Evolutionary conservation across 37 sponge, comb jelly and placozoan genomes (phyloP).

Genomic region (Theonella swinhoei): DNA sequence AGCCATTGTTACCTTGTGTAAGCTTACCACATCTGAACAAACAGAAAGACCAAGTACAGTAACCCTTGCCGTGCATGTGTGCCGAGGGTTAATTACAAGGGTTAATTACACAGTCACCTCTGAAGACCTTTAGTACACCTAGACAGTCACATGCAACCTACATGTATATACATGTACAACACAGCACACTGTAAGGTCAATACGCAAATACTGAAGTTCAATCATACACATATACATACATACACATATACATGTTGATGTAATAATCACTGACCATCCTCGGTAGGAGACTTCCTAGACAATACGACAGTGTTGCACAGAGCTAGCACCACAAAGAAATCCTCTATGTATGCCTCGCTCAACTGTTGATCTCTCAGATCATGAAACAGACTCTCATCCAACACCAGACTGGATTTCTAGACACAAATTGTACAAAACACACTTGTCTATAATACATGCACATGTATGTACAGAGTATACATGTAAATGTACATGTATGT

Average conservation of each 20-base stretch:
- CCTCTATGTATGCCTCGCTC: slow-evolving; percentile 5
- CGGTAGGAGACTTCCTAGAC: slow-evolving; percentile 1
- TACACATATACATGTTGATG: too few species aligned
- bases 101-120: too few species aligned
- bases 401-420: neutral
- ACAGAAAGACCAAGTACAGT: neutral
- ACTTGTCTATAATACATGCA: neutral
- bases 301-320: slow-evolving; percentile 90
- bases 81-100: too few species aligned
- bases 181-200: too few species aligned
- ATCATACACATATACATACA: too few species aligned
- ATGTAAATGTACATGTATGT: too few species aligned
- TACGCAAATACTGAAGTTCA: too few species aligned
- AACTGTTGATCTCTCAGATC: slow-evolving; percentile 7
- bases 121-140: too few species aligned
- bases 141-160: neutral
- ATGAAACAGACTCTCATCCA: neutral
- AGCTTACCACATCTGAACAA: too few species aligned
- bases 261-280: neutral
- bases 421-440: too few species aligned
- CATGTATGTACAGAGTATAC: neutral
- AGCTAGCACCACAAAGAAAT: slow-evolving; percentile 80
- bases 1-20: too few species aligned
- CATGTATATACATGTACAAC: neutral
- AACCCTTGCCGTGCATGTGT: too few species aligned